Percentiles rank a stretch among this genome's conserved stretches.
phyloP scores from a whole-genome alignment of 2,888 invertebrate genomes.

The Nemotelus nigrinus region DNA sequence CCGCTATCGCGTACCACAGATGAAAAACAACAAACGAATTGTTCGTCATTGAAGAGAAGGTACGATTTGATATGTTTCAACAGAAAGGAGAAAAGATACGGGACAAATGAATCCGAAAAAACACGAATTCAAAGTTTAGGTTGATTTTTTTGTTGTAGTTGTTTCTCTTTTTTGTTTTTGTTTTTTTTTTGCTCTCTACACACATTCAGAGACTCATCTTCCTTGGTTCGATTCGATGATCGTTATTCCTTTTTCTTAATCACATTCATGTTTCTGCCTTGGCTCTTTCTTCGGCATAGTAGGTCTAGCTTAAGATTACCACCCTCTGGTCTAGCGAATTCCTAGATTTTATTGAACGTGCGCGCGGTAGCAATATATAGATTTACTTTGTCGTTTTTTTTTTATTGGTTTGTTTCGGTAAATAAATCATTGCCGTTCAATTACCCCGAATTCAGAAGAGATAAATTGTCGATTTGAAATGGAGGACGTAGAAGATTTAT shows the following conservation, averaged over 20 bases:
- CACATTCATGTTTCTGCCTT: too few relatives aligned
- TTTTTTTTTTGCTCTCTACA: neutral
- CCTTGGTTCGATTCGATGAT: too few relatives aligned
- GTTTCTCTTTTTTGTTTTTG: neutral
- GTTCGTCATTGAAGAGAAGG: slow-evolving; percentile 17
- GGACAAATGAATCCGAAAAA: slow-evolving; percentile 22
- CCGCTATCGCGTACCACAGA: too few relatives aligned
- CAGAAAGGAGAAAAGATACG: slow-evolving; percentile 3
- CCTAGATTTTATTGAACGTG: neutral
- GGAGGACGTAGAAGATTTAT: neutral
- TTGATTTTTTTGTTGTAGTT: neutral
- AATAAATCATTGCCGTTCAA: slow-evolving; percentile 8
- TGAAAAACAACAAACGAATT: slow-evolving; percentile 16
- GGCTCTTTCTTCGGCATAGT: too few relatives aligned
- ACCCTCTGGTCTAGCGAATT: neutral
- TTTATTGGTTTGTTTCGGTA: neutral
- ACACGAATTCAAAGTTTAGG: neutral
- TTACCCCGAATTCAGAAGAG: slow-evolving; percentile 19
- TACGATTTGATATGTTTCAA: slow-evolving; percentile 18
- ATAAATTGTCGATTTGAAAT: slow-evolving; percentile 18
- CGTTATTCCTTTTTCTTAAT: too few relatives aligned
- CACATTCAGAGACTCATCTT: too few relatives aligned
- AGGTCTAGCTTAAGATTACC: neutral
- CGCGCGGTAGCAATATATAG: neutral
- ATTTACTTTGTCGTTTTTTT: neutral